Evolutionary conservation across 2,888 invertebrate genomes (phyloP).

Genomic region (Thalpophila matura): DNA sequence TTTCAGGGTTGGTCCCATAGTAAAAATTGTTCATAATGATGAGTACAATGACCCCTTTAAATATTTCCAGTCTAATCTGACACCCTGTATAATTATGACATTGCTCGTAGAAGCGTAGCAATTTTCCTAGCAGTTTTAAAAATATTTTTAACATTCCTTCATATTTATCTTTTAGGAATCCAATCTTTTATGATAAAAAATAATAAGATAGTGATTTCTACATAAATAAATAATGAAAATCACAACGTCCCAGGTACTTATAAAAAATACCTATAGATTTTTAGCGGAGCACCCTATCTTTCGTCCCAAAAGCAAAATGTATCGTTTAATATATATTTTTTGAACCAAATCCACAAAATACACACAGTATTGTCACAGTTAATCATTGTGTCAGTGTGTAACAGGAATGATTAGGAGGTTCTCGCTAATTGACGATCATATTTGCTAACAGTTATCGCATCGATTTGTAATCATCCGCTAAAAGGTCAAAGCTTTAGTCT

Average conservation of each 20-base stretch:
- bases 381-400: slow-evolving; percentile 21
- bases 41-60: no score
- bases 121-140: slow-evolving; percentile 22
- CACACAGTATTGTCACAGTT: slow-evolving; percentile 25
- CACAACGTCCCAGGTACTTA: neutral
- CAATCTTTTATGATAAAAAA: neutral
- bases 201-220: neutral
- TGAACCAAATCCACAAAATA: neutral
- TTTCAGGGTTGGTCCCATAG: no score
- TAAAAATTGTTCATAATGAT: no score
- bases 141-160: no score
- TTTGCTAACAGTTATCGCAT: slow-evolving; percentile 65
- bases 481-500: slow-evolving; percentile 57
- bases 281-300: no score
- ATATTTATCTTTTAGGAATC: no score
- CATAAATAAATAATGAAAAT: neutral
- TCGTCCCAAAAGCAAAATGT: neutral
- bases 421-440: slow-evolving; percentile 64
- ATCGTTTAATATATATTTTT: neutral
- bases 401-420: slow-evolving; percentile 58
- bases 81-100: no score
- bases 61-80: no score
- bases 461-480: slow-evolving; percentile 58
- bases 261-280: no score
- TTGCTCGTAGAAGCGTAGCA: slow-evolving; percentile 32